Conservation (phyloP, 2,797 vertebrate species). For the Siniperca scherzeri region DNA sequence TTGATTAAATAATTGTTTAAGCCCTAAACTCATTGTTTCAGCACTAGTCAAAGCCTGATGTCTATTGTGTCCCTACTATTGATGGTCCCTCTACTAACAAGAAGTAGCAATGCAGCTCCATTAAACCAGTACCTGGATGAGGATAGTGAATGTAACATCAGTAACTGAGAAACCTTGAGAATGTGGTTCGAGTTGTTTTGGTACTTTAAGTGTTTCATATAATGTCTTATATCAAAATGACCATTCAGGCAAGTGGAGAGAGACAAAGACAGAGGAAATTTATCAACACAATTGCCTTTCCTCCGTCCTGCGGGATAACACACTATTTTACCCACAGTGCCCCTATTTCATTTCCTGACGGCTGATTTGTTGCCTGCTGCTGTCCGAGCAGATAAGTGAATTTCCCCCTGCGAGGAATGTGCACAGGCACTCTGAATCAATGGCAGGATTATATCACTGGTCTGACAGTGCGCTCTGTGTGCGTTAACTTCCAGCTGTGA, state of each 20-base stretch:
- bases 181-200: not conserved
- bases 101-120: not conserved
- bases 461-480: conserved; percentile 39
- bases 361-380: conserved; percentile 67
- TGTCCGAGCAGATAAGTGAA: conserved; percentile 64
- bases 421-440: conserved; percentile 51
- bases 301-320: conserved; percentile 39
- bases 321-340: conserved; percentile 33
- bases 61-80: not conserved
- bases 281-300: conserved; percentile 40
- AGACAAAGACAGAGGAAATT: conserved; percentile 17
- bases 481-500: conserved; percentile 34
- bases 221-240: conserved; percentile 15
- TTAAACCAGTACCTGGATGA: not conserved
- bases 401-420: conserved; percentile 67
- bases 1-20: not conserved
- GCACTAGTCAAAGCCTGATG: not conserved
- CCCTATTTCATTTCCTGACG: conserved; percentile 69
- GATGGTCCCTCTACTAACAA: not conserved
- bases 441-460: conserved; percentile 55
- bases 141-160: not conserved
- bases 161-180: conserved; percentile 12
- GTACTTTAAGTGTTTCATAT: conserved; percentile 18
- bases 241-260: conserved; percentile 20
- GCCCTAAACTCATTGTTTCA: not conserved